Percentiles rank a stretch among this genome's conserved stretches.
Conservation (phyloP, 2,888 invertebrate species). For the Drosophila formosana region DNA sequence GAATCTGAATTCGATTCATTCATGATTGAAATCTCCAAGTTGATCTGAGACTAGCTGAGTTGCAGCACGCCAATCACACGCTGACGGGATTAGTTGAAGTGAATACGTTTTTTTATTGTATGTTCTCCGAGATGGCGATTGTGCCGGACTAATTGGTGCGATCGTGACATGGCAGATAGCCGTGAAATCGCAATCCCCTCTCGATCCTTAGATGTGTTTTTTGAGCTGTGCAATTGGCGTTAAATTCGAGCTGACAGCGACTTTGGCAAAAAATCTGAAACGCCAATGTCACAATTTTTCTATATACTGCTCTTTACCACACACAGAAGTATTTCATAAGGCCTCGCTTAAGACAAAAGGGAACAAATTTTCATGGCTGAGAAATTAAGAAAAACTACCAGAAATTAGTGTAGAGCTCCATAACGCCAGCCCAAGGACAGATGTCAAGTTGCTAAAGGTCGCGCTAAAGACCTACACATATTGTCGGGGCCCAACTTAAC, state of each 20-base stretch:
- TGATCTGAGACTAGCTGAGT: constrained; percentile 47
- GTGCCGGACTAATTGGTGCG: constrained; percentile 64
- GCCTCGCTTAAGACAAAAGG: constrained; percentile 19
- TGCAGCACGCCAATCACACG: constrained; percentile 79
- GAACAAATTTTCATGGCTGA: constrained; percentile 51
- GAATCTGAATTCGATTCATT: constrained; percentile 51
- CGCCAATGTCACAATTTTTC: background rate
- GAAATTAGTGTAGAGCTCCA: constrained; percentile 70
- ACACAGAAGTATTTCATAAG: constrained; percentile 11
- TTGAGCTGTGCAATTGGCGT: constrained; percentile 59
- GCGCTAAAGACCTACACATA: constrained; percentile 45
- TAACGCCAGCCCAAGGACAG: constrained; percentile 56
- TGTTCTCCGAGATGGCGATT: constrained; percentile 23
- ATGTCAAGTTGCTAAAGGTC: constrained; percentile 67
- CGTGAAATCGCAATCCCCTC: constrained; percentile 65
- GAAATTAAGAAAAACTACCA: constrained; percentile 60
- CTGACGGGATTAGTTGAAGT: constrained; percentile 81
- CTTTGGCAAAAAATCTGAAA: constrained; percentile 3
- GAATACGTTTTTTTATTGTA: constrained; percentile 51
- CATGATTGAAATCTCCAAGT: constrained; percentile 64
- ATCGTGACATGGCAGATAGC: constrained; percentile 55
- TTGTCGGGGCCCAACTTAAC: constrained; percentile 29
- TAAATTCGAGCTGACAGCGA: constrained; percentile 58
- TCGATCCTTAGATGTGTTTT: constrained; percentile 33
- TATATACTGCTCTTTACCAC: background rate